A percentile compares a stretch with the other conserved stretches of the same genome.
Evolutionary conservation across 2,888 invertebrate species (phyloP).

Genomic region (Athrips mouffetella): DNA sequence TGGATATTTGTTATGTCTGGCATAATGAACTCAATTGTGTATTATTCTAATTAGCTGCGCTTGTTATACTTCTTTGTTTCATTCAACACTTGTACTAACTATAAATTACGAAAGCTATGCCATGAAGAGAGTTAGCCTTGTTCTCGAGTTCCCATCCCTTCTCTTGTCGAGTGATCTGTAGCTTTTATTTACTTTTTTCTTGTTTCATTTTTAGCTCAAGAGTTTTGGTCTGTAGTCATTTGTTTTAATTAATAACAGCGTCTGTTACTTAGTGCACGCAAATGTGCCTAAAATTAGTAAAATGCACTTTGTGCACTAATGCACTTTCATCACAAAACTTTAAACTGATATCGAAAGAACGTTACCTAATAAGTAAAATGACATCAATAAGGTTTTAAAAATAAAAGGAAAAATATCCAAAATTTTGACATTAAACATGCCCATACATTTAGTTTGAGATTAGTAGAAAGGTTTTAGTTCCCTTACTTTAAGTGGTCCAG

Average conservation of each 20-base stretch:
- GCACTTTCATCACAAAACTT: no score
- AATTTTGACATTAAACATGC: no score
- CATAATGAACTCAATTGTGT: constrained; percentile 11
- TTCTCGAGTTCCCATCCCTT: constrained; percentile 27
- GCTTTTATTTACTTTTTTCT: constrained; percentile 27
- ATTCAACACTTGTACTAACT: constrained; percentile 33
- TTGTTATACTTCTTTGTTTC: constrained; percentile 30
- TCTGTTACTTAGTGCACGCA: no score
- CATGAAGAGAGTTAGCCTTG: constrained; percentile 45
- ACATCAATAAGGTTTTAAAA: no score
- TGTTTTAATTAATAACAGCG: background rate
- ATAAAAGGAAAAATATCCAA: no score
- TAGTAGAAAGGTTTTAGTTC: no score
- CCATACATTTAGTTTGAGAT: no score
- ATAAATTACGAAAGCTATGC: constrained; percentile 47
- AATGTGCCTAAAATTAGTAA: no score
- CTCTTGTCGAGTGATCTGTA: constrained; percentile 30
- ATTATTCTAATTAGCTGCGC: constrained; percentile 20
- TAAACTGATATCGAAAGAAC: no score
- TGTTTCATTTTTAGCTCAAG: constrained; percentile 18
- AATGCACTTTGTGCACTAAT: no score
- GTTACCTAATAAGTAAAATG: no score
- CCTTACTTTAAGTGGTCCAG: no score
- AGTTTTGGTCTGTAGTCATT: background rate
- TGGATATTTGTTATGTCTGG: constrained; percentile 30